Evolutionary conservation across 2,888 invertebrate species (phyloP), one percentile per base, ranked within the genome.

Genomic region (Yponomeuta malinellus): DNA sequence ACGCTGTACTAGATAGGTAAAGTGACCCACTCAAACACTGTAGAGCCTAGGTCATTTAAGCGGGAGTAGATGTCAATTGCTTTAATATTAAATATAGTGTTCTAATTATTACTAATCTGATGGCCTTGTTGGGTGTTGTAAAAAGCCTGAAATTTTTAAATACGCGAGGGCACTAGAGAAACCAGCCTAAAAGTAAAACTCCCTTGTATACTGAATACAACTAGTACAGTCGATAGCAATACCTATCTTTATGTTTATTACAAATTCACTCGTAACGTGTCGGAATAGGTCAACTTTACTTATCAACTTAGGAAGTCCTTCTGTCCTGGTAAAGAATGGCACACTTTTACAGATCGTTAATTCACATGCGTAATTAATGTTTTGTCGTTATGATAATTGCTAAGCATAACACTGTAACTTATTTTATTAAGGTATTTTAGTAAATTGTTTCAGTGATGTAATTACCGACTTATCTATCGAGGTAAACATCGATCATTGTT

Each of bases 111-210:
- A 23, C 23, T 23, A 23, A 23, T 23, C 23, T 23, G 23, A 23
- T 23, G 23, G 23, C 23, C 23, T 23, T 23, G 23, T 23, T 23
- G 23, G 23, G 23, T 23, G 23, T 23, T 23, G 23, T 23, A 23
- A 23, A 23, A 23, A 23, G 23, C 23, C 23, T 23, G 23, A 23
- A 23, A 23, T 23, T 23, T 23, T 23, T 23, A 23, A 23, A 23
- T 23, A 23, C 23, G 68, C 68, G 48, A 68, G 68, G 68, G 48
- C 68, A 68, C 37, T 10, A 43, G 68, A 48, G 68, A 68, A 68
- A 68, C 68, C 23, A 23, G 68, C 48, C 23, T 68, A 43, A 37
- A 43, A 43, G 67, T 37, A 67, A 68, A 68, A 48, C 1, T 65
- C 33, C 65, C 29, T 65, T 65, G 65, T 65, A 10, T 43, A 43